These are phyloP conservation scores for Microcaecilia unicolor DNA, from an alignment of 2,797 vertebrate genomes.

Conservation along the genomic window DNA sequence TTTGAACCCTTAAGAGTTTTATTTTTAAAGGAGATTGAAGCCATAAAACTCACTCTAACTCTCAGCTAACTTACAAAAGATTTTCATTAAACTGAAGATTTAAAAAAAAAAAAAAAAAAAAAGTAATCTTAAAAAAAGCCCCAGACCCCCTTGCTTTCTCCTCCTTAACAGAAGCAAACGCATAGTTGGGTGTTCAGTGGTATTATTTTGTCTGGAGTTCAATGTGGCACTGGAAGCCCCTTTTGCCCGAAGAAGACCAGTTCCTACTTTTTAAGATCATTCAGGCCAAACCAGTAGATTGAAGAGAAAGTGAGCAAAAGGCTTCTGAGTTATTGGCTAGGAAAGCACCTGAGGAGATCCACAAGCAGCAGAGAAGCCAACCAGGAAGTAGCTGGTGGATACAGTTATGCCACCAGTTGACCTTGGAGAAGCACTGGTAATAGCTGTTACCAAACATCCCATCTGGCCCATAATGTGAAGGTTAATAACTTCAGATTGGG, in stretches of 20 bases:
- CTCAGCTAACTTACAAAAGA: conserved; percentile 72
- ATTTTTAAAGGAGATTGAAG: conserved; percentile 93
- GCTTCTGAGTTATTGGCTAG: conserved; percentile 12
- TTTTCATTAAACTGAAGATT: conserved; percentile 65
- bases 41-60: conserved; percentile 84
- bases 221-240: conserved; percentile 29
- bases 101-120: conserved; percentile 25
- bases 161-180: conserved; percentile 44
- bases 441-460: conserved; percentile 10
- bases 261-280: conserved; percentile 13
- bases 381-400: conserved; percentile 13
- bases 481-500: conserved; percentile 6
- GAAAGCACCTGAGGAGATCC: background rate
- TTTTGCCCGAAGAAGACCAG: conserved; percentile 17
- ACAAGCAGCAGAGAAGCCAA: too few species aligned
- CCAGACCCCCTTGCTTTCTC: conserved; percentile 57
- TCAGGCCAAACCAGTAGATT: too few species aligned
- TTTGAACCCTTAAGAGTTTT: conserved; percentile 62
- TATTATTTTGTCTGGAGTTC: conserved; percentile 15
- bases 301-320: conserved; percentile 16
- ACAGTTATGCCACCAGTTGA: conserved; percentile 14
- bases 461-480: conserved; percentile 22
- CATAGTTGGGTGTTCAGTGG: conserved; percentile 37
- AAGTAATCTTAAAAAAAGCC: conserved; percentile 39
- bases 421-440: too few species aligned